phyloP scores from a whole-genome alignment of 2,888 invertebrate species.

The Acrobasis consociella region DNA sequence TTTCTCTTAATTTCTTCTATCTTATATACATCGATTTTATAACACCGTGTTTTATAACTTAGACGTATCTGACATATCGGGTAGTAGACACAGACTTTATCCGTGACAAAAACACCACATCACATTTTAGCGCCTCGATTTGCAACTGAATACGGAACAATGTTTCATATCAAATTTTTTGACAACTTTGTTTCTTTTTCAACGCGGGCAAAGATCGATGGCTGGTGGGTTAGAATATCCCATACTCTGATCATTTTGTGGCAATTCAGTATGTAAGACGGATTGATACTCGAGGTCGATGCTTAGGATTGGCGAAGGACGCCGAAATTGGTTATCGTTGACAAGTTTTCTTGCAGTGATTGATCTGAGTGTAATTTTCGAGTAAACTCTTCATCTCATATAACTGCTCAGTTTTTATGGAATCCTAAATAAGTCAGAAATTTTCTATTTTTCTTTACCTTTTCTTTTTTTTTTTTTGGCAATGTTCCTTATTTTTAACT shows the following conservation, averaged over 20 bases:
- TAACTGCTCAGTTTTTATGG: too few relatives aligned
- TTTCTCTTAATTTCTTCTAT: too few relatives aligned
- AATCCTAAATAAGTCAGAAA: too few relatives aligned
- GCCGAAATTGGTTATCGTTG: not conserved
- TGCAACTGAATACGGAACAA: conserved; percentile 50
- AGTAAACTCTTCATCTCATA: too few relatives aligned
- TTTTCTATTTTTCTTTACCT: too few relatives aligned
- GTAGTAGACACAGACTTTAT: too few relatives aligned
- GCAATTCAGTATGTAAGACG: conserved; percentile 1
- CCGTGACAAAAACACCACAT: not conserved
- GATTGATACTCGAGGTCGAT: not conserved
- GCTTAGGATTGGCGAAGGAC: not conserved
- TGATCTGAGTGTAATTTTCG: too few relatives aligned
- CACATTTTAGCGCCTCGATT: conserved; percentile 47
- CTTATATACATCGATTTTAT: too few relatives aligned
- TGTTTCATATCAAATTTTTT: conserved; percentile 52
- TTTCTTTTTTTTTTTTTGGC: too few relatives aligned
- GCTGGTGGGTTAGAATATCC: not conserved
- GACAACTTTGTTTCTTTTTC: conserved; percentile 51
- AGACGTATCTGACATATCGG: too few relatives aligned
- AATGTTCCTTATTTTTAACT: too few relatives aligned
- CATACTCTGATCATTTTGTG: not conserved
- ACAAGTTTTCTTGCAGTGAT: not conserved
- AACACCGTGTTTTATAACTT: too few relatives aligned
- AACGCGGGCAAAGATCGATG: conserved; percentile 13